Evolutionary conservation across 2,888 invertebrate species (phyloP).

Genomic region (Antheraea assamensis): DNA sequence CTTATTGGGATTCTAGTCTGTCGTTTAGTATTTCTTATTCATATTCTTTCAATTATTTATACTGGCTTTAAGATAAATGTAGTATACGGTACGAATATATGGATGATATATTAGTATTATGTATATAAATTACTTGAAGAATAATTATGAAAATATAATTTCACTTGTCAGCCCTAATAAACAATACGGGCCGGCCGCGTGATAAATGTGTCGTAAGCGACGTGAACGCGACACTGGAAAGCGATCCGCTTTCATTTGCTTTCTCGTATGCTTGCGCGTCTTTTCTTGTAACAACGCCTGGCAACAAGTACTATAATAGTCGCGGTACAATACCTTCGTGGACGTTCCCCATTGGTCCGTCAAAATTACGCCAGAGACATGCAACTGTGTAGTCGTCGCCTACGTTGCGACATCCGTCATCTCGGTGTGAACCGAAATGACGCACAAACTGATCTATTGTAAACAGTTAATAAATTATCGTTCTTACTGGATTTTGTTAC

Average conservation of each 20-base stretch:
- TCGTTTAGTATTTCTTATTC: no score
- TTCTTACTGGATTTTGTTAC: background rate
- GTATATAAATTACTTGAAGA: background rate
- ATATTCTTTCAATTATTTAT: no score
- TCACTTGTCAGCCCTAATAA: background rate
- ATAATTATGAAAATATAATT: background rate
- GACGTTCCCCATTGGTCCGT: constrained; percentile 16
- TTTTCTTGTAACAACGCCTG: constrained; percentile 37
- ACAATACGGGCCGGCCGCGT: background rate
- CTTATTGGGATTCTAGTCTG: no score
- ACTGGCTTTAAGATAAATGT: no score
- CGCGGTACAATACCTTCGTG: constrained; percentile 12
- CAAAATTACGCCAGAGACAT: constrained; percentile 4
- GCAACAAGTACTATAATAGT: constrained; percentile 26
- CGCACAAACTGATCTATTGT: constrained; percentile 15
- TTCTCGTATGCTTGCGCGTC: constrained; percentile 53
- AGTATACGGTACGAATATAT: background rate
- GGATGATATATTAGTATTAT: background rate
- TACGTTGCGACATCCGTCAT: constrained; percentile 7
- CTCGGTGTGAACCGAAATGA: constrained; percentile 10
- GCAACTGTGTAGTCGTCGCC: background rate
- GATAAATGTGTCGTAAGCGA: constrained; percentile 38
- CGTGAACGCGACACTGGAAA: constrained; percentile 50
- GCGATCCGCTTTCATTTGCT: constrained; percentile 70
- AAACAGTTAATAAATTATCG: background rate